phyloP scores from a whole-genome alignment of 2,113 vertebrate species.

The Malurus alboscapulatus region DNA sequence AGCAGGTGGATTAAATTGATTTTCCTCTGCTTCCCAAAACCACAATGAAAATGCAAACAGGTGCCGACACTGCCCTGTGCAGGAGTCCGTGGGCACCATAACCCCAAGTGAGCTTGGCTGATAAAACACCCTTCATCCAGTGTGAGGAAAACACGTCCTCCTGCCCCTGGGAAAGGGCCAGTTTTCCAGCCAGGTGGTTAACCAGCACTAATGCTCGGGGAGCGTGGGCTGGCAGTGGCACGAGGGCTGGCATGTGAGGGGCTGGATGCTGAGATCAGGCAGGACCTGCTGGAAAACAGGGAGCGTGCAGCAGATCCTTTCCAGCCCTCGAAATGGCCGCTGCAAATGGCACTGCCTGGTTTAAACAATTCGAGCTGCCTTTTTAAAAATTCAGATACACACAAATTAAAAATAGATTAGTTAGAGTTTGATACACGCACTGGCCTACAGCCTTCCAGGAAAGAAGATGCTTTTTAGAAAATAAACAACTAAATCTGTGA shows the following conservation, averaged over 20 bases:
- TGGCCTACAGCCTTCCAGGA: not conserved
- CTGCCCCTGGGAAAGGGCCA: not conserved
- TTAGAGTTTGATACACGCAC: not conserved
- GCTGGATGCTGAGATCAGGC: not conserved
- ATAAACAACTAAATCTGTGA: not conserved
- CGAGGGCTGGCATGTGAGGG: not conserved
- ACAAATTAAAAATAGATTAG: not conserved
- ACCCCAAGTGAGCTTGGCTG: not conserved
- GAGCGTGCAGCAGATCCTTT: not conserved
- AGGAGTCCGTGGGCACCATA: not conserved
- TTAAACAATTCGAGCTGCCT: not conserved
- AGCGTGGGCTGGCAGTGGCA: not conserved
- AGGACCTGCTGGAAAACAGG: not conserved
- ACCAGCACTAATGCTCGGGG: not conserved
- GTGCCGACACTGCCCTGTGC: not conserved
- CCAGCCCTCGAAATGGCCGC: not conserved
- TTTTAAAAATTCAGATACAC: not conserved
- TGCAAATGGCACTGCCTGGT: not conserved
- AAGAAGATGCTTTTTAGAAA: not conserved
- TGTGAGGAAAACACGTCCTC: not conserved
- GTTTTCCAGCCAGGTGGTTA: not conserved
- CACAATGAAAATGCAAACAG: accelerated
- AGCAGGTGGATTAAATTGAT: not conserved
- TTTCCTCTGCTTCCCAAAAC: not conserved
- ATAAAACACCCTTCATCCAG: not conserved